A percentile compares a stretch with the other conserved stretches of the same genome.
phyloP scores from a whole-genome alignment of 1,140 invertebrate genomes.

The Saccostrea cuccullata region DNA sequence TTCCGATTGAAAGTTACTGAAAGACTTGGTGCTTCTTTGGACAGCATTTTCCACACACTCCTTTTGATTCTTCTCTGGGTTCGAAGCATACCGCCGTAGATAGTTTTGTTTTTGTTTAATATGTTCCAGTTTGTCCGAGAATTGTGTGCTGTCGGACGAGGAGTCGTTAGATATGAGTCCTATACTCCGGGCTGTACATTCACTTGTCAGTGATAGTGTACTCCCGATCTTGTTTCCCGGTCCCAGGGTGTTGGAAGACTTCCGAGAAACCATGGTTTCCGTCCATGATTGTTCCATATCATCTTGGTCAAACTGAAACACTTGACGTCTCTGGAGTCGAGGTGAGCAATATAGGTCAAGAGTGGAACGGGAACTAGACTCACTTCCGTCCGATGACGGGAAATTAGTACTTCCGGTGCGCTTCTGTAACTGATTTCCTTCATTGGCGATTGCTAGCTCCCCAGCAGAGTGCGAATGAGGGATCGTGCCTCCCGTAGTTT shows the following conservation, averaged over 20 bases:
- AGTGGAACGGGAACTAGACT: slow-evolving; percentile 29
- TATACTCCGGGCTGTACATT: slow-evolving; percentile 58
- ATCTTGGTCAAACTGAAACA: slow-evolving; percentile 16
- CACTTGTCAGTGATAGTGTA: slow-evolving; percentile 57
- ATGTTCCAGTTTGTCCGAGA: slow-evolving; percentile 56
- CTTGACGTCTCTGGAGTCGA: slow-evolving; percentile 45
- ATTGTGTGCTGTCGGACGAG: slow-evolving; percentile 57
- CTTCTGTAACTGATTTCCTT: slow-evolving; percentile 20
- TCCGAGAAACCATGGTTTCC: slow-evolving; percentile 55
- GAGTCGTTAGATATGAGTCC: slow-evolving; percentile 61
- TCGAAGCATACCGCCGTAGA: slow-evolving; percentile 53
- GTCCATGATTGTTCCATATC: slow-evolving; percentile 50
- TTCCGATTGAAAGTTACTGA: slow-evolving; percentile 57
- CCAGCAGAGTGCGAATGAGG: slow-evolving; percentile 55
- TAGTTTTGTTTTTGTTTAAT: slow-evolving; percentile 57
- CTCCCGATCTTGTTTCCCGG: slow-evolving; percentile 56
- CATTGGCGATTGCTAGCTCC: slow-evolving; percentile 46
- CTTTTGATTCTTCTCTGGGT: slow-evolving; percentile 52
- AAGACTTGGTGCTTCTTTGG: slow-evolving; percentile 54
- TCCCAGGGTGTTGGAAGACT: slow-evolving; percentile 58
- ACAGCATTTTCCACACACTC: slow-evolving; percentile 40
- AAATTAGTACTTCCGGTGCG: neutral
- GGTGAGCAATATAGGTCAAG: slow-evolving; percentile 58
- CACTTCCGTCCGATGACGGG: slow-evolving; percentile 36
- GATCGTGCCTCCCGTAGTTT: slow-evolving; percentile 31